Conservation (phyloP, 2,888 invertebrate genomes). For the Drosophila neotestacea region DNA sequence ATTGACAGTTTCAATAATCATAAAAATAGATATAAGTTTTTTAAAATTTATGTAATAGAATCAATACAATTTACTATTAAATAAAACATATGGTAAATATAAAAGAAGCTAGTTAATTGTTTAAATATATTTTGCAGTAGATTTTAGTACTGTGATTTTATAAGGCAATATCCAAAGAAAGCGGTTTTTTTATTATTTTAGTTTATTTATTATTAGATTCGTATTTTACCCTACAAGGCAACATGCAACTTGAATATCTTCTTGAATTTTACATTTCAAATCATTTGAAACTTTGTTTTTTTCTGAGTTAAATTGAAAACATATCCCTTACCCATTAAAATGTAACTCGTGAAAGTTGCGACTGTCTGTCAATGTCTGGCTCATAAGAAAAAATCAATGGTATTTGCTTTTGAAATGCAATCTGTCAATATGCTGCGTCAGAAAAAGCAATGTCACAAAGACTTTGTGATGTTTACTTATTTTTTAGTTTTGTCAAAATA, state of each 20-base stretch:
- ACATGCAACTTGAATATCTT: too few species aligned
- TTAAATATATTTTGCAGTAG: background rate
- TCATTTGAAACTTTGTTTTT: too few species aligned
- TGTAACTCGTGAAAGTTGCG: background rate
- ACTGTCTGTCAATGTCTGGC: background rate
- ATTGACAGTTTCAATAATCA: background rate
- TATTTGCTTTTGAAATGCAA: slow-evolving; percentile 18
- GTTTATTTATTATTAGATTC: background rate
- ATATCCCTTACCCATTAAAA: background rate
- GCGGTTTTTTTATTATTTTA: background rate
- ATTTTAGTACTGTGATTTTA: too few species aligned
- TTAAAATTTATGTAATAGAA: too few species aligned
- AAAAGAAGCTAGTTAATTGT: background rate
- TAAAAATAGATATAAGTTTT: background rate
- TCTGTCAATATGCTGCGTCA: slow-evolving; percentile 8
- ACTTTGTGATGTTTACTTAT: slow-evolving; percentile 19
- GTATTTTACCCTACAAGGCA: background rate
- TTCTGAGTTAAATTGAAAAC: background rate
- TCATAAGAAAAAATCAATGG: background rate
- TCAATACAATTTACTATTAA: too few species aligned
- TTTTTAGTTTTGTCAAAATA: slow-evolving; percentile 2
- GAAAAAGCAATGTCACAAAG: slow-evolving; percentile 12
- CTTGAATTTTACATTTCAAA: too few species aligned
- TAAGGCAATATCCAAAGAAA: background rate
- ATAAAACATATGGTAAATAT: background rate